Conservation (phyloP, 1,140 invertebrate genomes). For the Cephus cinctus region DNA sequence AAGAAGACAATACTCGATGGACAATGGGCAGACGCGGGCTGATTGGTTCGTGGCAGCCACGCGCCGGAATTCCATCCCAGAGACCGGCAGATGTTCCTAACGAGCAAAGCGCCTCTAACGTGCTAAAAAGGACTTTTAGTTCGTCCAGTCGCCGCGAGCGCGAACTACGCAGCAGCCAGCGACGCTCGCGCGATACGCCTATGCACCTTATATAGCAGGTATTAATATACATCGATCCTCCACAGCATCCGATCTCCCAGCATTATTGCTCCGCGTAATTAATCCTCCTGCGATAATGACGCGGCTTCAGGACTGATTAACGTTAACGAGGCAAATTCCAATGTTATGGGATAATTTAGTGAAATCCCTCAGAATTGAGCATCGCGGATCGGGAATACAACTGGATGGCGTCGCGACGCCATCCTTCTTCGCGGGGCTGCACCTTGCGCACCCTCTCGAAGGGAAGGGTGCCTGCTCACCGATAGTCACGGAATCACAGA, state of each 20-base stretch:
- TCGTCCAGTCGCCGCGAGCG: background rate
- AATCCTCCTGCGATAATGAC: too few species aligned
- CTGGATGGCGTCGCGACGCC: constrained; percentile 7
- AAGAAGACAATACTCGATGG: constrained; percentile 14
- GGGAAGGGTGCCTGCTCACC: constrained; percentile 17
- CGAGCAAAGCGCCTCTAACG: constrained; percentile 30
- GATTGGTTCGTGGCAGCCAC: constrained; percentile 41
- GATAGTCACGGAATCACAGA: constrained; percentile 35
- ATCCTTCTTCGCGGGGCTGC: background rate
- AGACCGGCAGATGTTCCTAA: constrained; percentile 51
- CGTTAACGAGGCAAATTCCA: too few species aligned
- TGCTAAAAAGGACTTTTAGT: background rate
- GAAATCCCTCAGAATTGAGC: too few species aligned
- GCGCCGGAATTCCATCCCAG: constrained; percentile 43
- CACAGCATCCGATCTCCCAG: too few species aligned
- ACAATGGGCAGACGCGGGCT: constrained; percentile 23
- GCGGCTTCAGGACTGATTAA: too few species aligned
- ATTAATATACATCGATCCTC: too few species aligned
- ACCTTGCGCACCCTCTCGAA: background rate
- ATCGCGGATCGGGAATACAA: constrained; percentile 17
- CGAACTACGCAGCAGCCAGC: background rate
- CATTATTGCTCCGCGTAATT: too few species aligned
- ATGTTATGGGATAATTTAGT: too few species aligned
- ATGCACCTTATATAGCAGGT: too few species aligned
- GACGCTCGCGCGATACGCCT: constrained; percentile 42